Evolutionary conservation across 1,140 invertebrate species (phyloP), one percentile per base, ranked within the genome.

Genomic region (Aethina tumida): DNA sequence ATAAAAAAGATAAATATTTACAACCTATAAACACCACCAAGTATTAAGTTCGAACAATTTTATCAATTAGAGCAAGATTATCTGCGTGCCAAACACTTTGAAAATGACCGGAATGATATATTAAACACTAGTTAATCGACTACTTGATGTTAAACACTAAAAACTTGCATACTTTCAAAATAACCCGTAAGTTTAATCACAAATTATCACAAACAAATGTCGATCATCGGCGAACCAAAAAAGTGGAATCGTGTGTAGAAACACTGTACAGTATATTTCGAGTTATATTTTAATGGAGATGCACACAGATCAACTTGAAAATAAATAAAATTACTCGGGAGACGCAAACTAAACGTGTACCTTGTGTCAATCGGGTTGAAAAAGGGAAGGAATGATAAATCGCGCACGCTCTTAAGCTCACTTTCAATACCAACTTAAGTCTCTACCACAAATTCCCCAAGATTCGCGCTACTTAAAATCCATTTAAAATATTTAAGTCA

Each of bases 321-420:
- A 35, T 25, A 41, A 35, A 29, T 17, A 35, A 41, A 41, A 35
- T 25, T 39, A 40, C 17, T 27, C 24, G 15, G 26, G 35, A 27
- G 44, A 43, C 16, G 25, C n/a, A 22, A 41, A 49, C 18, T 39
- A 41, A 52, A 52, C 50, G 47, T 53, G 49, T 53, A 53, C 51
- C 51, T 53, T 53, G 49, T n/a, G n/a, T 49, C 45, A 35, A 46
- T 37, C 37, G 31, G 22, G 35, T 31, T 27, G n/a, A 13, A 41
- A 46, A 49, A 51, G 44, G 40, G 42, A 44, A 35, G 32, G 31
- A 20, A 25, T 18, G 16, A 21, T 17, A 20, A 14, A 21, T 16
- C 25, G 26, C 40, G 40, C 40, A 36, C 24, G 32, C 25, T 4
- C 27, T 6, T 5, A 40, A n/a, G 28, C 12, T 2, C 3, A 3